Base-by-base conservation (phyloP, 2,888 invertebrate genomes). In the Campaea margaritaria region DNA sequence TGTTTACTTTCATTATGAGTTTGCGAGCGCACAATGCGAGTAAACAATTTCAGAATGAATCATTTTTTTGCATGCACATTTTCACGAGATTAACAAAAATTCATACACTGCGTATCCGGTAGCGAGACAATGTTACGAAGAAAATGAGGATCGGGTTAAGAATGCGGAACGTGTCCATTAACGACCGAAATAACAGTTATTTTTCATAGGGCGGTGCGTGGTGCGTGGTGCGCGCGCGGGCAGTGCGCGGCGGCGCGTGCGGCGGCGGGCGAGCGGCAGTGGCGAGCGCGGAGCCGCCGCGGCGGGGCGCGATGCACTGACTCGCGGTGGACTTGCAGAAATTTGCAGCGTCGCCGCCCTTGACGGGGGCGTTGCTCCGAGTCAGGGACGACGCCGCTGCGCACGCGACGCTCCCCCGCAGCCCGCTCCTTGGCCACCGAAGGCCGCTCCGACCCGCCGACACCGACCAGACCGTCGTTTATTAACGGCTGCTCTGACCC, bases 281-380 rank as follows among this genome's bases (percentile, higher is more conserved):
- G 76, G 77, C 85, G 84, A 80, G 87, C 92, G 92, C 91, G 86
- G 84, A 79, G 85, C 89, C 90, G 90, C 90, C 91, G 91, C 90
- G 91, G 90, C 91, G 89, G 86, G 87, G 87, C 91, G 86, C 89
- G 90, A 89, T 92, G 91, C 91, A 91, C 90, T 91, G 91, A 88
- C 82, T 86, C 83, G 86, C 86, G 80, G 79, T 85, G 86, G 89
- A 89, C 90, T 91, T 91, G 91, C 91, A 91, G 85, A 91, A 92
- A 89, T 91, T 91, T 91, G 91, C 91, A 84, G 81, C 91, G 91
- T 89, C 90, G 91, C 90, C 92, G 92, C 92, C 92, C 92, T 91
- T 92, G 91, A 91, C 91, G 89, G 90, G 92, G 92, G 89, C 92
- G 91, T 91, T 92, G 92, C 90, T 89, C 92, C 88, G 86, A 83